Percentiles rank a stretch among this genome's conserved stretches.
Evolutionary conservation across 2,113 vertebrate genomes (phyloP).

Genomic region (Spilogale gracilis): DNA sequence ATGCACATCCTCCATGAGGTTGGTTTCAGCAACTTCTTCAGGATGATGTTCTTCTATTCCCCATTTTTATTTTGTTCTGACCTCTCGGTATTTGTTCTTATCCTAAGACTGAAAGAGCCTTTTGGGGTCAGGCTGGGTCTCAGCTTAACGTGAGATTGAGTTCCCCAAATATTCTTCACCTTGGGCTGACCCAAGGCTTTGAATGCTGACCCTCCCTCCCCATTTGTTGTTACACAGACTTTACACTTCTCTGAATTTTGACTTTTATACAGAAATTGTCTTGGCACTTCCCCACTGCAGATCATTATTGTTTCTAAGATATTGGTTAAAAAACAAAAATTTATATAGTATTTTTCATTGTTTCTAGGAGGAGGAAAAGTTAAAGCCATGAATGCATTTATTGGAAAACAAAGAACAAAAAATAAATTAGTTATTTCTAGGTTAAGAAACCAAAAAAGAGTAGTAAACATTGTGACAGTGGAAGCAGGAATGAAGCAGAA

Average conservation of each 20-base stretch:
- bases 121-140: background rate
- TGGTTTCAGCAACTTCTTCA: background rate
- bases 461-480: background rate
- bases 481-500: background rate
- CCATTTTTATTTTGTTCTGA: background rate
- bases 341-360: constrained; percentile 29
- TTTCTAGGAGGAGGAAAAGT: background rate
- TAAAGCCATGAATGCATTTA: constrained; percentile 47
- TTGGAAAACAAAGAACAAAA: constrained; percentile 63
- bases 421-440: background rate
- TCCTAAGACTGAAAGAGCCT: background rate
- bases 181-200: background rate
- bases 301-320: constrained; percentile 41
- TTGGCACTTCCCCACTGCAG: background rate
- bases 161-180: background rate
- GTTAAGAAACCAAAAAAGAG: background rate
- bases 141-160: background rate
- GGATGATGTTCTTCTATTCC: background rate
- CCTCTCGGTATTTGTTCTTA: background rate
- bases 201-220: background rate
- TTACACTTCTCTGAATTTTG: constrained; percentile 19
- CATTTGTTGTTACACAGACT: background rate
- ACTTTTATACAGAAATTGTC: background rate
- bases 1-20: background rate
- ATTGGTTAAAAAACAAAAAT: background rate